Evolutionary conservation across 2,113 vertebrate species (phyloP).

Genomic region (Chauna torquata): DNA sequence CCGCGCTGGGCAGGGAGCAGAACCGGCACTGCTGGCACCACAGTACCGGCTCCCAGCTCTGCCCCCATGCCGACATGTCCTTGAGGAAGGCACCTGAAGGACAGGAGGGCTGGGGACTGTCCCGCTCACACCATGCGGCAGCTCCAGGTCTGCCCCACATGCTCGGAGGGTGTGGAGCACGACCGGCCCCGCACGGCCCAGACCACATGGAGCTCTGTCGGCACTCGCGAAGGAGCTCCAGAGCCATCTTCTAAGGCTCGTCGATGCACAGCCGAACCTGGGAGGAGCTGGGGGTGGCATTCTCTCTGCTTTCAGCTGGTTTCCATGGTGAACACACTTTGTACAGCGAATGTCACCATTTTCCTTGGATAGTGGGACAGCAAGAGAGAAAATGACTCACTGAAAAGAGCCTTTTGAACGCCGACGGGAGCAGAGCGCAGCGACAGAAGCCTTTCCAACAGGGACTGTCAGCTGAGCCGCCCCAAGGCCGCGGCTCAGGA

Average conservation of each 20-base stretch:
- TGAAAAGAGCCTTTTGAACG: conserved; percentile 26
- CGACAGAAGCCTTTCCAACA: not conserved
- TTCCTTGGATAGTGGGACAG: conserved; percentile 64
- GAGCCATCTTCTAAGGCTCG: conserved; percentile 49
- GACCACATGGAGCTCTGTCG: not conserved
- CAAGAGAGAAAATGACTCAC: conserved; percentile 64
- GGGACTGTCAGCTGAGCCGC: not conserved
- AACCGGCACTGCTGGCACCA: too few relatives aligned
- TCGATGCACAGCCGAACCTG: conserved; percentile 23
- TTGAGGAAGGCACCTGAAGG: conserved; percentile 8
- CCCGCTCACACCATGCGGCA: rapidly evolving
- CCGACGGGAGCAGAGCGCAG: not conserved
- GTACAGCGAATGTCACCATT: conserved; percentile 57
- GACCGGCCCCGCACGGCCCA: not conserved
- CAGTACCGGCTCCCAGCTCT: not conserved
- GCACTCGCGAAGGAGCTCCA: not conserved
- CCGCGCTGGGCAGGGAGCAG: not conserved
- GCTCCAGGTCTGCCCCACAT: too few relatives aligned
- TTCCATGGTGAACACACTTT: conserved; percentile 71
- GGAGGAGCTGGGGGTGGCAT: conserved; percentile 12
- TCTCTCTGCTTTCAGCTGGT: conserved; percentile 37
- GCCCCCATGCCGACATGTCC: not conserved
- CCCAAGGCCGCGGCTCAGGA: rapidly evolving
- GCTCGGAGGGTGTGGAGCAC: not conserved
- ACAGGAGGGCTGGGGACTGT: not conserved